Base-by-base conservation (phyloP, 1,140 invertebrate species). In the Venustaconcha ellipsiformis region DNA sequence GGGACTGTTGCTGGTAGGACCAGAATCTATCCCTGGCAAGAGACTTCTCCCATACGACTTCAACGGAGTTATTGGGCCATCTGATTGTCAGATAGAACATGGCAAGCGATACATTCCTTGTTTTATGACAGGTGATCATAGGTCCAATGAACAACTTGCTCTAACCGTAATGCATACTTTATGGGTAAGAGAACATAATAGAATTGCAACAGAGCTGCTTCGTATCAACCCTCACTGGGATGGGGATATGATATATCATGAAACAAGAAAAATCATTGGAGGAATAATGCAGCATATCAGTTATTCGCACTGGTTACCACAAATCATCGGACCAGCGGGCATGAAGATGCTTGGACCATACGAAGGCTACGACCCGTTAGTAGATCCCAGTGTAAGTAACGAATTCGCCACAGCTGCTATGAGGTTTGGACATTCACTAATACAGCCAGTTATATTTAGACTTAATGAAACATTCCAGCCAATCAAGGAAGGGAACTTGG, bases 281-380 rank as follows among this genome's bases (percentile, higher is more conserved):
- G 97, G 97, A 18, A 91, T 96, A 88, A 96, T 99, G 92, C 98
- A 99, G 88, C 95, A 97, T 84, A 98, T 99, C 59, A 99, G 97
- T 3, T 99, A 96, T 82, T 91, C 93, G 58, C 93, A 98, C 76
- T 99, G 98, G 98, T 88, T 99, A 56, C 96, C 96, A 0, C 91
- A 94, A 58, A 93, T 99, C 72, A 87, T 99, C 18, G 97, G 97
- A 0, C 87, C 76, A 14, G 76, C 75, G 23, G 92, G 95, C 1
- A 95, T 97, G 91, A 81, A 93, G 67, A 91, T 94, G 85, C 85
- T 99, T 17, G 95, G 95, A 0, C 79, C 91, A 23, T 99, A 98
- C 83, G 88, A 90, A 59, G 95, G 94, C 14, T 99, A 99, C 87
- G 90, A 98, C 79, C 92, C 95, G 0, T 90, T 93, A 63, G 75